Evolutionary conservation across 1,140 invertebrate species (phyloP).

Genomic region (Neuroterus valhalla): DNA sequence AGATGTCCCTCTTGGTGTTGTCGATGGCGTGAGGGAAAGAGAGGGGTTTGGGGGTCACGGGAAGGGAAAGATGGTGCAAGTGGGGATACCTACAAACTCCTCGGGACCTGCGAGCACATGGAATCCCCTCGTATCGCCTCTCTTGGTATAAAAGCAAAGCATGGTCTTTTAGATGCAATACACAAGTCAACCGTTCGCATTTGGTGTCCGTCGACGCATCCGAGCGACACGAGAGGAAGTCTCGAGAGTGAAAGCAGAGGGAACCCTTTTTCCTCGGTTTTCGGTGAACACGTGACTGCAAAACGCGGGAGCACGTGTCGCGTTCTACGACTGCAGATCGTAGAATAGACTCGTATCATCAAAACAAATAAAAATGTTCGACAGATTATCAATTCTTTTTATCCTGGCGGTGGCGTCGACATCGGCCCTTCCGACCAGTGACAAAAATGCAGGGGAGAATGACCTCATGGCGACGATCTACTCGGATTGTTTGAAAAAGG

Average conservation of each 20-base stretch:
- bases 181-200: conserved; percentile 67
- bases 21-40: conserved; percentile 41
- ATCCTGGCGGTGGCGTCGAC: conserved; percentile 71
- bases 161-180: conserved; percentile 74
- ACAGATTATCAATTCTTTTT: conserved; percentile 45
- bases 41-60: conserved; percentile 33
- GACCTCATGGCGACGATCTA: conserved; percentile 85
- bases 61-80: conserved; percentile 48
- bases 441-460: conserved; percentile 81
- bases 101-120: conserved; percentile 57
- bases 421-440: conserved; percentile 79
- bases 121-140: conserved; percentile 68
- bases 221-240: conserved; percentile 43
- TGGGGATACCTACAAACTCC: conserved; percentile 51
- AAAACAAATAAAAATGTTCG: conserved; percentile 46
- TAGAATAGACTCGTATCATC: conserved; percentile 20
- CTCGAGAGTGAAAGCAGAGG: conserved; percentile 40
- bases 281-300: conserved; percentile 51
- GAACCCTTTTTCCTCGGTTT: conserved; percentile 43
- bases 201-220: conserved; percentile 55
- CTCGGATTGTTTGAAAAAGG: conserved; percentile 85
- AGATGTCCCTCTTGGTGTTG: conserved; percentile 35
- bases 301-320: conserved; percentile 7
- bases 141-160: conserved; percentile 75
- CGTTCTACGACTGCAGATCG: conserved; percentile 30